Conservation (phyloP, 2,797 vertebrate species). For the Antrozous pallidus region DNA sequence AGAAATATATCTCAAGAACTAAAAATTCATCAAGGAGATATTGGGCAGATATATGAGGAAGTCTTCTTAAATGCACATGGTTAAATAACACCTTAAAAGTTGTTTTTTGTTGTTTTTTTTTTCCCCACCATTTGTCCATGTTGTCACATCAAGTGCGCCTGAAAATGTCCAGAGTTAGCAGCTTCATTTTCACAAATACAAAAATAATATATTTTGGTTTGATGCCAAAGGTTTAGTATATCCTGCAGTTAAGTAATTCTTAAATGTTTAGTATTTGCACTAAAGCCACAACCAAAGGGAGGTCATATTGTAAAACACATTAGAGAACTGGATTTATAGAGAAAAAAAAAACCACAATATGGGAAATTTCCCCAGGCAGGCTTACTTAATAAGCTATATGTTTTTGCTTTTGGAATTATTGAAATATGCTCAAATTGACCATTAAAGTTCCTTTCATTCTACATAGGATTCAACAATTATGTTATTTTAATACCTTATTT, state of each 20-base stretch:
- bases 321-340: slow-evolving; percentile 47
- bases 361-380: slow-evolving; percentile 24
- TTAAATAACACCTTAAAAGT: background rate
- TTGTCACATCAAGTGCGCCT: background rate
- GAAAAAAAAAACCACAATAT: background rate
- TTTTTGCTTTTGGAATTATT: slow-evolving; percentile 30
- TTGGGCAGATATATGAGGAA: background rate
- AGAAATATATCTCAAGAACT: background rate
- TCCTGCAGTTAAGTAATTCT: slow-evolving; percentile 57
- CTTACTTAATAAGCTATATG: slow-evolving; percentile 55
- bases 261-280: slow-evolving; percentile 40
- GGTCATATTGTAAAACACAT: slow-evolving; percentile 64
- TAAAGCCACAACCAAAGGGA: background rate
- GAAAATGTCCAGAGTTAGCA: background rate
- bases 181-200: background rate
- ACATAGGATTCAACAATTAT: background rate
- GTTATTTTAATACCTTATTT: background rate
- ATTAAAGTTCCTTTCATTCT: background rate
- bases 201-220: slow-evolving; percentile 36
- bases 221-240: slow-evolving; percentile 25
- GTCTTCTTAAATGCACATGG: background rate
- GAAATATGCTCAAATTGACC: slow-evolving; percentile 47
- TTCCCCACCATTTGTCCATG: background rate
- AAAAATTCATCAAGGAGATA: background rate
- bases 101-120: background rate